Conservation (phyloP, 1,140 invertebrate species). For the Dryas iulia region DNA sequence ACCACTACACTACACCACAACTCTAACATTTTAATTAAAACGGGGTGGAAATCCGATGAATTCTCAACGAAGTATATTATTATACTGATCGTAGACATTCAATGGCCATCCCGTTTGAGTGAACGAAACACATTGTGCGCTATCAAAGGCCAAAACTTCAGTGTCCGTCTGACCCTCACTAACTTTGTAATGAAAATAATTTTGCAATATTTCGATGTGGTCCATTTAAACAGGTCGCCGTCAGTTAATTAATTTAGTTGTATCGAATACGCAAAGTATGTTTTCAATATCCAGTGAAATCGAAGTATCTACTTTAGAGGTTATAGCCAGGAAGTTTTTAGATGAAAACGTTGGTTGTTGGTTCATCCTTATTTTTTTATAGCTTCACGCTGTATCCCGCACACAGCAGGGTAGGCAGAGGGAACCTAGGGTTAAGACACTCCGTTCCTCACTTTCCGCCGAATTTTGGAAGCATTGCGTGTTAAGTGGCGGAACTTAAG, state of each 20-base stretch:
- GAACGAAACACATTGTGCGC: background rate
- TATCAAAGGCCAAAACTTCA: background rate
- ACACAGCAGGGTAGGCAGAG: too few species aligned
- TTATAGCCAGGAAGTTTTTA: too few species aligned
- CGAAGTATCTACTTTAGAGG: too few species aligned
- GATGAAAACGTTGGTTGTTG: too few species aligned
- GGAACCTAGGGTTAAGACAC: too few species aligned
- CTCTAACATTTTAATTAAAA: background rate
- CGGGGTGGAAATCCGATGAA: background rate
- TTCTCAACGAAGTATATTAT: background rate
- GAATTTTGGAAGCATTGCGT: too few species aligned
- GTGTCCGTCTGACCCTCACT: background rate
- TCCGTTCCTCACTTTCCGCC: too few species aligned
- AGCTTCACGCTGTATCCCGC: too few species aligned
- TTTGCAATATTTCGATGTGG: background rate
- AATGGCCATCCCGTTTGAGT: background rate
- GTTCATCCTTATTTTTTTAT: too few species aligned
- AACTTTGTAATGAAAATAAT: slow-evolving; percentile 1
- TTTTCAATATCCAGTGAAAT: background rate
- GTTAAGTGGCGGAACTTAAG: too few species aligned
- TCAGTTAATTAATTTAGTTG: background rate
- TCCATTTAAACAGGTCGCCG: background rate
- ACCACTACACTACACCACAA: background rate
- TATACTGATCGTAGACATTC: background rate
- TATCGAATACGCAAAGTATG: background rate